Evolutionary conservation across 2,797 vertebrate species (phyloP).

Genomic region (Heteromormyrus szaboi): DNA sequence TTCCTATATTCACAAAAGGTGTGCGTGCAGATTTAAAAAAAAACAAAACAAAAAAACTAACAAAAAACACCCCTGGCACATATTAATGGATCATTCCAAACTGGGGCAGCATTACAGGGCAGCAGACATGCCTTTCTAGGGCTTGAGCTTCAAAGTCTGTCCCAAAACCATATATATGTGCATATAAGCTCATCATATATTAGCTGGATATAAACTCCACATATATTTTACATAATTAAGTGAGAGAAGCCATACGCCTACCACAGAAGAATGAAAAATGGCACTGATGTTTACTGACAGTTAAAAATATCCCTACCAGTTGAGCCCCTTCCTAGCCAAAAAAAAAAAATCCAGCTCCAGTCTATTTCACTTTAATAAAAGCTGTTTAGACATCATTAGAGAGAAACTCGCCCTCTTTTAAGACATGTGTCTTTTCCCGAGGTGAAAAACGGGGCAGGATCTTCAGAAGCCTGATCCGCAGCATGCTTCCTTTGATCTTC

Average conservation of each 20-base stretch:
- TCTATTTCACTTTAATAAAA: not conserved
- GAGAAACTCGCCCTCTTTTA: not conserved
- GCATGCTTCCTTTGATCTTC: not conserved
- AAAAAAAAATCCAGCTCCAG: not conserved
- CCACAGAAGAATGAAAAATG: not conserved
- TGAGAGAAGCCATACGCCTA: not conserved
- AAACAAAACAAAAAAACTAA: not conserved
- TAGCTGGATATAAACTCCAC: not conserved
- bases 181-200: not conserved
- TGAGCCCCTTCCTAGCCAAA: not conserved
- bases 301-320: not conserved
- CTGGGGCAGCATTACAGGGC: not conserved
- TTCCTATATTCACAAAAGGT: not conserved
- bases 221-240: not conserved
- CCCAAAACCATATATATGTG: not conserved
- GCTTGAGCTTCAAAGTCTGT: not conserved
- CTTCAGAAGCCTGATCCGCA: slow-evolving; percentile 21
- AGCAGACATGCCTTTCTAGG: not conserved
- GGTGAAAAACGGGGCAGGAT: slow-evolving; percentile 34
- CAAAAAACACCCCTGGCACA: not conserved
- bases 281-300: not conserved
- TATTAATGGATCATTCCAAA: not conserved
- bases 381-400: not conserved
- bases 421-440: not conserved
- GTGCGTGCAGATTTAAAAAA: not conserved